Base-by-base conservation (phyloP, 2,888 invertebrate species). In the Catocala sponsa region DNA sequence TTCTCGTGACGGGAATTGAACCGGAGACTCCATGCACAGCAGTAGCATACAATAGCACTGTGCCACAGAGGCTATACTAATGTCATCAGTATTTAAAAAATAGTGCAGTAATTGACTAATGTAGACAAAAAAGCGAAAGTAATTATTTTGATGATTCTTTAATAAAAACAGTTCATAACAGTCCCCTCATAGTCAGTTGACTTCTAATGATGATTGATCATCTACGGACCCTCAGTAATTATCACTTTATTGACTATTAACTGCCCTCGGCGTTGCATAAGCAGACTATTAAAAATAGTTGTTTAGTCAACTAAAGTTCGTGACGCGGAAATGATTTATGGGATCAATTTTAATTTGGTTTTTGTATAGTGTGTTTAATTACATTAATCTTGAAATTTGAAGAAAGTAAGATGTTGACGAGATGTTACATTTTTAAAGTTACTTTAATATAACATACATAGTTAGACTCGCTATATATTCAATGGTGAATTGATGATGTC, bases 201-300 rank as follows among this genome's bases (percentile, higher is more conserved):
- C 70, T 75, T 73, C 71, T 85, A 86, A 88, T 86, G 80, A 85
- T 90, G 89, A 91, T 90, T 78, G 88, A 91, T 90, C 84, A 84
- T 84, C 74, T 60, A 53, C 61, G 65, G 78, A 63, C 82, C 88
- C 88, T 80, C 68, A 65, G 77, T 84, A 86, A 89, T 89, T 86
- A 89, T 78, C 79, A 77, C 80, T 82, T 86, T 86, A 89, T 88
- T 86, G 85, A 84, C 85, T 84, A 84, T 84, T 80, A 83, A 80
- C 73, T 66, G 67, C 75, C 74, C 58, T 47, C 55, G 35, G 35
- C n/a, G 33, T 51, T 74, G 68, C 76, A 80, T 77, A 79, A 80
- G 70, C 75, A 75, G 75, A 77, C 78, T 82, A 82, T 87, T 84
- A 81, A 81, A 79, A 81, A 81, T 84, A 83, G 82, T 86, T 81